A percentile compares a stretch with the other conserved stretches of the same genome.
Conservation (phyloP, 2,113 vertebrate genomes). For the Puffinus mauretanicus region DNA sequence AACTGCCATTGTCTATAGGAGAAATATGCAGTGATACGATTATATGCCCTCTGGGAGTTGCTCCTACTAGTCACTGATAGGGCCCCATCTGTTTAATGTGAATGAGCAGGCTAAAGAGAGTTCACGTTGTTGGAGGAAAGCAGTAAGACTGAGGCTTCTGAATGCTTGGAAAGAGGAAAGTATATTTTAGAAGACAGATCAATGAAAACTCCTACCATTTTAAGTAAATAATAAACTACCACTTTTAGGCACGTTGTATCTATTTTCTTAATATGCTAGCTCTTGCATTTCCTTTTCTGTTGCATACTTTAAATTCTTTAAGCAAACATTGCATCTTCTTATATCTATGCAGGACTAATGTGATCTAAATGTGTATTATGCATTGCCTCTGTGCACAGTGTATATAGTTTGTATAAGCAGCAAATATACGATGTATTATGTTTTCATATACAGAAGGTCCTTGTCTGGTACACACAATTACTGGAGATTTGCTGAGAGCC, state of each 20-base stretch:
- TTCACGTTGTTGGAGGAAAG: not conserved
- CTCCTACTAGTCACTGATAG: not conserved
- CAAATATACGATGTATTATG: constrained; percentile 12
- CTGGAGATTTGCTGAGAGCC: constrained; percentile 93
- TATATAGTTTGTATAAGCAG: not conserved
- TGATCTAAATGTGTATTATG: not conserved
- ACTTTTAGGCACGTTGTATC: not conserved
- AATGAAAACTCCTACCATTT: not conserved
- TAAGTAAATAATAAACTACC: not conserved
- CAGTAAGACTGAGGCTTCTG: not conserved
- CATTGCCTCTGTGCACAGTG: not conserved
- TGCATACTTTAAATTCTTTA: not conserved
- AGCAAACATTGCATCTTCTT: not conserved
- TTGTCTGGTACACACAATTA: constrained; percentile 98
- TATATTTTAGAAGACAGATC: not conserved
- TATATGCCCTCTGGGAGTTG: constrained; percentile 14
- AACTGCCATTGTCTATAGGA: constrained; percentile 8
- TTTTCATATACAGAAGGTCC: constrained; percentile 85
- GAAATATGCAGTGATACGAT: constrained; percentile 1
- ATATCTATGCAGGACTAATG: not conserved
- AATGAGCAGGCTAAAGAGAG: not conserved
- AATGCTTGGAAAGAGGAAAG: not conserved
- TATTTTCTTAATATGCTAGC: not conserved
- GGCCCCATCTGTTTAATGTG: constrained; percentile 42
- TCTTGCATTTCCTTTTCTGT: not conserved